Base-by-base conservation (phyloP, 2,797 vertebrate species). In the Nothura maculosa region DNA sequence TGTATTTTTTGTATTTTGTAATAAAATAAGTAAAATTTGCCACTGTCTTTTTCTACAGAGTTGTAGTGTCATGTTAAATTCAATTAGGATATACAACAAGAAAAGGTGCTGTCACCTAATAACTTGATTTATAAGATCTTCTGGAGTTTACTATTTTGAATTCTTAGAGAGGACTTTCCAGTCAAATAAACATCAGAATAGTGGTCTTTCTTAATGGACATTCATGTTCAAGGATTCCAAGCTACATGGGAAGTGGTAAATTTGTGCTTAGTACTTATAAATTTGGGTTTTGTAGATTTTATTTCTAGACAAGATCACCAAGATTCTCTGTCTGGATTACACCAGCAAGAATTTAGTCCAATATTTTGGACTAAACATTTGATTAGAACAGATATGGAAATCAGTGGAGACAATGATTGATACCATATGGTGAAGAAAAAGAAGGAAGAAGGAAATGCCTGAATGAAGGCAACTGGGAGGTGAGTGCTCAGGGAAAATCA, bases 21-120 rank as follows among this genome's bases (percentile, higher is more conserved):
- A 67, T 47, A 87, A 90, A 93, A 85, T 94, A 36, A 68, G 32
- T 38, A 79, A 66, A 82, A 89, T 95, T 90, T 82, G 75, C 96
- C 91, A 78, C 62, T 88, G 72, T 92, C 94, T 91, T 94, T 90
- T 45, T 64, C 43, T 55, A 5, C n/a, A 43, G 42, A 77, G 45
- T 28, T 69, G 32, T 60, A 62, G 34, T 75, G 42, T 72, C 81
- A 78, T 85, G 73, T 34, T 90, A 89, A 92, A 92, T 69, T 78
- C 38, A 66, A 3, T 82, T 93, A 93, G 58, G 69, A 75, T 69
- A 58, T 52, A 69, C 32, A 78, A 43, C 75, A 66, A 80, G 34
- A 62, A 7, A 30, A 22, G 4, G 10, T 76, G 30, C 47, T 93
- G 48, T 69, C 66, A 87, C 42, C 10, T 52, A 74, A 21, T 36